phyloP scores from a whole-genome alignment of 92 coral and sea anemone species.

The Paragorgia papillata region DNA sequence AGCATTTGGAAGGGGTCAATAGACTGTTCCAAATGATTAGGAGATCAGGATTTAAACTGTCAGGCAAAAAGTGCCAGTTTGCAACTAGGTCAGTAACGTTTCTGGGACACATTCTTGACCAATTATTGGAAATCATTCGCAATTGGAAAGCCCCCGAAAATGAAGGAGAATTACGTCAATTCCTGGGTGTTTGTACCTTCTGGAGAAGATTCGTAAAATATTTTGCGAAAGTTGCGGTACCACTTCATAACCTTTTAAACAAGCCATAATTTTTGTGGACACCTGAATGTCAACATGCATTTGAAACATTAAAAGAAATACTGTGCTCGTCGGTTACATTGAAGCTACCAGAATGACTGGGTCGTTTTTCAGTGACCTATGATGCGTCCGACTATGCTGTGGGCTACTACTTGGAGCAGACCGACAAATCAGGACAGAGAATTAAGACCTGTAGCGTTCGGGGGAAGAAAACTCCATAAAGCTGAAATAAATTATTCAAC shows the following conservation, averaged over 20 bases:
- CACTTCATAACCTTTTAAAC: constrained; percentile 55
- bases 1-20: constrained; percentile 51
- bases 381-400: constrained; percentile 58
- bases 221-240: constrained; percentile 56
- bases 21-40: constrained; percentile 46
- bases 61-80: constrained; percentile 66
- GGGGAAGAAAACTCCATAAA: constrained; percentile 55
- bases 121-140: constrained; percentile 53
- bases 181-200: constrained; percentile 56
- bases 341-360: constrained; percentile 47
- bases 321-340: constrained; percentile 55
- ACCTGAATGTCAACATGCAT: constrained; percentile 53
- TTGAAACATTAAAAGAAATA: constrained; percentile 40
- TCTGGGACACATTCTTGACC: constrained; percentile 55
- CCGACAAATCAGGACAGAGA: constrained; percentile 42
- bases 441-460: constrained; percentile 45
- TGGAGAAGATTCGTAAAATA: constrained; percentile 61
- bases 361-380: constrained; percentile 55
- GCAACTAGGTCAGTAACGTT: constrained; percentile 45
- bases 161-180: not conserved
- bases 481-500: constrained; percentile 61
- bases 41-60: constrained; percentile 57
- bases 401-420: constrained; percentile 55
- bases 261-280: constrained; percentile 58
- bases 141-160: constrained; percentile 43